Base-by-base conservation (phyloP, 2,888 invertebrate genomes). In the Torymus aiolomorphi region DNA sequence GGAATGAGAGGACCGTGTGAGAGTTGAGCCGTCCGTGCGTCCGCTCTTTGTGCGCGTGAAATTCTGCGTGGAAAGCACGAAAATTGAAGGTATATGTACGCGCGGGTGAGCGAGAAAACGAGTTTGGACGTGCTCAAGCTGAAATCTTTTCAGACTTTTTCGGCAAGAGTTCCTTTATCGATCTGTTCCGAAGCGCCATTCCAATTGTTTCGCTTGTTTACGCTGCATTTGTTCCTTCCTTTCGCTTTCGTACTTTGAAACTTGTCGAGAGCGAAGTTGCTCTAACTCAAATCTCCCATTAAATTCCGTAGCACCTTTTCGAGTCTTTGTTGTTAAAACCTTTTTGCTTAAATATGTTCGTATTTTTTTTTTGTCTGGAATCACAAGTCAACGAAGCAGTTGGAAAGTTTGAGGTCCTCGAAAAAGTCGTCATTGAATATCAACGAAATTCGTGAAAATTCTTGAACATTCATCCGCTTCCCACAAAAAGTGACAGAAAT, bases 131-230 rank as follows among this genome's bases (percentile, higher is more conserved):
- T 49, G 70, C 54, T 49, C 24, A 11, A 51, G 42, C 42, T 42
- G 8, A 42, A 42, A 42, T 42, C 42, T 42, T 42, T 42, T 42
- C 42, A 8, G 42, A 67, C 54, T 14, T 4, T n/a, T 54, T 52
- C 24, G 14, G 51, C 11, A 18, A 51, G 51, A 70, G n/a, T 57
- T 51, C 8, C 42, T 5, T 20, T 42, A 42, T 61, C 20, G 49
- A 49, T 18, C 59, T 16, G 18, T 4, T 18, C 4, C 14, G 14
- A 16, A 8, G 42, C 18, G 57, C 61, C n/a, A 49, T 18, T 72
- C 61, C 71, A 72, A 72, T 72, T 72, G 71, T 72, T 52, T 51
- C 16, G n/a, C 42, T 52, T 24, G 62, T 61, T 72, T 72, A 62
- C 71, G 62, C 11, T 24, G 42, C 42, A 42, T 42, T 42, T 42